Evolutionary conservation across 2,888 invertebrate genomes (phyloP).

Genomic region (Agrochola circellaris): DNA sequence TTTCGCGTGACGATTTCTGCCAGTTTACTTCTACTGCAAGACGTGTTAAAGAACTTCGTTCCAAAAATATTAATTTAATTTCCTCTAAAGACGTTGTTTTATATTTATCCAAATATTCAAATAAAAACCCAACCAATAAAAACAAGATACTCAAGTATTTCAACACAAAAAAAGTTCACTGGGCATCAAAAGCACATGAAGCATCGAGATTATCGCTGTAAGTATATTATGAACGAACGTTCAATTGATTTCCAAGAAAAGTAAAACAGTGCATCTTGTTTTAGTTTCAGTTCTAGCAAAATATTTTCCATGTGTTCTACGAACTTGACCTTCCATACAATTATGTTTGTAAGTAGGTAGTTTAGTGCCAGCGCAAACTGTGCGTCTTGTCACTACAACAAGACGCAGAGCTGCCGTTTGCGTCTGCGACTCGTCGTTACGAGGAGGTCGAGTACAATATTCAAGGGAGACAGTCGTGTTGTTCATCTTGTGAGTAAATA

Average conservation of each 20-base stretch:
- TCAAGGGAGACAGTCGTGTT: no score
- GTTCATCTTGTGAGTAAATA: no score
- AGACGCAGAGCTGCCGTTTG: not conserved
- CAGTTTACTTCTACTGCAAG: no score
- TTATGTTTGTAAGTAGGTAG: slow-evolving; percentile 1
- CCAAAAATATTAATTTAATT: not conserved
- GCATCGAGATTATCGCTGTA: slow-evolving; percentile 48
- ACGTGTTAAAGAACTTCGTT: no score
- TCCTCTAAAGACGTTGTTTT: slow-evolving; percentile 1
- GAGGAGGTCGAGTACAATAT: not conserved
- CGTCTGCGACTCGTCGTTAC: not conserved
- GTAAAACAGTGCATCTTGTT: slow-evolving; percentile 76
- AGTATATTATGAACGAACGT: slow-evolving; percentile 55
- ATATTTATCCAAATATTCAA: not conserved
- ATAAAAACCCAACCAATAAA: not conserved
- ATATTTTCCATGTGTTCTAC: slow-evolving; percentile 73
- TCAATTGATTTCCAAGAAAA: slow-evolving; percentile 74
- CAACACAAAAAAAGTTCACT: slow-evolving; percentile 11
- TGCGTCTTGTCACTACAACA: not conserved
- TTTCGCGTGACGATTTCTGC: no score
- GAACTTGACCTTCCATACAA: slow-evolving; percentile 74
- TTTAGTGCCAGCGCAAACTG: not conserved
- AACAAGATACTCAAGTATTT: not conserved
- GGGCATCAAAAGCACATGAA: slow-evolving; percentile 56
- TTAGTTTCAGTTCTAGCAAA: slow-evolving; percentile 70